Evolutionary conservation across 1,140 invertebrate species (phyloP), one percentile per base, ranked within the genome.

Genomic region (Caenorhabditis remanei): DNA sequence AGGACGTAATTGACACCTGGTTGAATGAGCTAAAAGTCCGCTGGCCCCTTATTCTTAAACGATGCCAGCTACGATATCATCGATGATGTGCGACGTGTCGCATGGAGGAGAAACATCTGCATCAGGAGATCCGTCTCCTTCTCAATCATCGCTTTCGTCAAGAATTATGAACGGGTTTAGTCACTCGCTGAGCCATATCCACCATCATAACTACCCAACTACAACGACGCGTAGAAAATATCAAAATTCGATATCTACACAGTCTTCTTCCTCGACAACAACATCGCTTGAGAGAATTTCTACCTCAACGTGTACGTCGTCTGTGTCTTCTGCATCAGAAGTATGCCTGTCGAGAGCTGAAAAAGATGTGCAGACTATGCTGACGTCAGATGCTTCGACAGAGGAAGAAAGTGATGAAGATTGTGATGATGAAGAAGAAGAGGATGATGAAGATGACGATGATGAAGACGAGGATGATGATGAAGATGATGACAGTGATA

Each of bases 231-330:
- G 46, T 24, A 48, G 71, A 32, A 50, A 79, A 50, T 50, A 79
- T 32, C 46, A 79, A 24, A 79, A 79, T 46, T 79, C 71, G n/a
- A 79, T 79, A 79, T 79, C 71, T 11, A 79, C 71, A n/a, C 71
- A 79, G n/a, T 79, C 71, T 11, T 79, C 71, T 19, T 46, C 40
- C 7, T 79, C 71, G 14, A 79, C 71, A 7, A 79, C 71, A 24
- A 50, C 71, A 19, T 79, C 71, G 9, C 71, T 79, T 8, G 71
- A 79, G 11, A 79, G 71, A 24, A 79, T 79, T 8, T 79, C 71
- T 1, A 79, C 71, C 9, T 79, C 43, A 6, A 79, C 65, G 16
- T 71, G 40, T 43, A 71, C 65, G 6, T 71, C 65, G 19, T 40
- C 61, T 14, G 13, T n/a, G 5, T 65, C 61, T 9, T 71, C 65